Evolutionary conservation across 1,140 invertebrate species (phyloP), one percentile per base, ranked within the genome.

Genomic region (Andrena cerasifolii): DNA sequence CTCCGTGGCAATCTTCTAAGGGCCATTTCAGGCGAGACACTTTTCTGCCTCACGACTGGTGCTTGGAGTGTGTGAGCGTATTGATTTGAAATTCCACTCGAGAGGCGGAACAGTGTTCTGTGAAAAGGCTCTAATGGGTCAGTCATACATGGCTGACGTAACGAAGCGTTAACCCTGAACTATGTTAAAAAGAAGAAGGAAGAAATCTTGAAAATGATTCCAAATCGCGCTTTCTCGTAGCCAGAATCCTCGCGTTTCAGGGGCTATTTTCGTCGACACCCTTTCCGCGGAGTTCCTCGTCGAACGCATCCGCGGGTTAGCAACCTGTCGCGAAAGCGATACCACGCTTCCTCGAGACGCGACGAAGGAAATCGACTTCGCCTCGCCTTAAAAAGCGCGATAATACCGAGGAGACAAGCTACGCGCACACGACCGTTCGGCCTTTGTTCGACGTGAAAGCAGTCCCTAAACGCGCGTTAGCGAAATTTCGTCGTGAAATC

Each of bases 401-500:
- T 67, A 67, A 67, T n/a, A 47, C 56, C 51, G 7, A 24, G 26
- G 40, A 33, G 21, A 36, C 16, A 66, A 12, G 16, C n/a, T n/a
- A n/a, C n/a, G n/a, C 12, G 14, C 14, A 40, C 33, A 36, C 43
- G 16, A 3, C 12, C 21, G 36, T 72, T 28, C 24, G 73, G 49
- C 40, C 28, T 56, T 67, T 67, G 63, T 56, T 36, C 61, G 16
- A 10, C 59, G 28, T 5, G 14, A 26, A 68, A 68, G 40, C 63
- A 76, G 53, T 76, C 58, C 73, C 47, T 33, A 45, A n/a, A 45
- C 4, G 28, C 28, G n/a, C 33, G 26, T 33, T 14, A 45, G 24
- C n/a, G 36, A 58, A n/a, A 76, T 76, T 58, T 76, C 63, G 16
- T 51, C 21, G 61, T 43, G 71, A 74, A 74, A 74, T 66, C 47